A percentile compares a stretch with the other conserved stretches of the same genome.
Evolutionary conservation across 1,140 invertebrate species (phyloP).

Genomic region (Zaprionus davidi): DNA sequence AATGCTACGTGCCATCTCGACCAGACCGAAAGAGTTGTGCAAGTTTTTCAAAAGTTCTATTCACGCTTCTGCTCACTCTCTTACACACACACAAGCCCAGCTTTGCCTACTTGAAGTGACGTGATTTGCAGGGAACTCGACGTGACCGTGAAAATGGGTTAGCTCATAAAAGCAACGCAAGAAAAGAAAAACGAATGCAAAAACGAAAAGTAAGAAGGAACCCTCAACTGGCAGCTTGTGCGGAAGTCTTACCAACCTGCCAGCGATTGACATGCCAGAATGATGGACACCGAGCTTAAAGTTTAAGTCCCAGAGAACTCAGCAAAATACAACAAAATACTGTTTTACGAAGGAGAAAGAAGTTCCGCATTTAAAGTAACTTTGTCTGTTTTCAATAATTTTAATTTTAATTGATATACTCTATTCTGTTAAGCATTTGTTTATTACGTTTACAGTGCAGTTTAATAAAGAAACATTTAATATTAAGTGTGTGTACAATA

Average conservation of each 20-base stretch:
- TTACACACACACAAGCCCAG: background rate
- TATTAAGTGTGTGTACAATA: too few species aligned
- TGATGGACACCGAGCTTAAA: background rate
- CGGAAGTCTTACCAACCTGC: background rate
- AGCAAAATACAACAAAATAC: background rate
- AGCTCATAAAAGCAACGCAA: constrained; percentile 31
- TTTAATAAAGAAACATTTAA: too few species aligned
- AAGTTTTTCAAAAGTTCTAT: constrained; percentile 50
- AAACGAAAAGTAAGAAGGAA: constrained; percentile 8
- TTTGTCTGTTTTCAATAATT: too few species aligned
- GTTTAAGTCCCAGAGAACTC: background rate
- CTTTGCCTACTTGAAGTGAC: constrained; percentile 42
- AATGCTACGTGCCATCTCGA: constrained; percentile 58
- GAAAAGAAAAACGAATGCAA: background rate
- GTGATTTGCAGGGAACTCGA: constrained; percentile 70
- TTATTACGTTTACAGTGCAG: too few species aligned
- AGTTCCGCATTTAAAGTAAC: too few species aligned
- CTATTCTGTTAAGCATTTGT: too few species aligned
- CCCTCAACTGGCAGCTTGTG: background rate
- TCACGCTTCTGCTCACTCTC: background rate
- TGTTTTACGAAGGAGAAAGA: background rate
- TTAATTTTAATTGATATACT: too few species aligned
- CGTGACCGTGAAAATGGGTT: constrained; percentile 73
- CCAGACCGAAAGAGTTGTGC: constrained; percentile 57
- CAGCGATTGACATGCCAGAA: background rate